phyloP scores from a whole-genome alignment of 2,888 invertebrate genomes.

The Leptogaster cylindrica region DNA sequence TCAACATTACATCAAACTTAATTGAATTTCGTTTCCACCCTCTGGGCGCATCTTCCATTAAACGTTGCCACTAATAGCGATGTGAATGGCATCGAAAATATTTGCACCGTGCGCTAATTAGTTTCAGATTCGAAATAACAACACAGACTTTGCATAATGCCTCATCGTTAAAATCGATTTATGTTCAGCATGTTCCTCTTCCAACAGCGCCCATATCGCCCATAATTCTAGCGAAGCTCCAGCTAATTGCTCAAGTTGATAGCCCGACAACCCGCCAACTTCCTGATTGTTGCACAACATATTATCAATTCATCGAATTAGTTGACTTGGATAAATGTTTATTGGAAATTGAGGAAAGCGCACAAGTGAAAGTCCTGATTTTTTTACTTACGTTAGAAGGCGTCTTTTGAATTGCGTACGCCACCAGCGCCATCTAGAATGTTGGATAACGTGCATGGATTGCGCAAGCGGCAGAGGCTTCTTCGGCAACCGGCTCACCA shows the following conservation, averaged over 20 bases:
- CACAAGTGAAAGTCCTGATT: slow-evolving; percentile 2
- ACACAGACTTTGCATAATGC: too few relatives aligned
- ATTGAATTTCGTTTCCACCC: too few relatives aligned
- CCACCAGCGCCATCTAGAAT: background rate
- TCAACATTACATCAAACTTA: too few relatives aligned
- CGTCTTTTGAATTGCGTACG: background rate
- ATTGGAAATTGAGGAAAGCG: slow-evolving; percentile 7
- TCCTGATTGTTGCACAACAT: background rate
- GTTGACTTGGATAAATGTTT: background rate
- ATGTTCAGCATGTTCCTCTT: background rate
- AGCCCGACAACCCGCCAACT: background rate
- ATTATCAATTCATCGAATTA: background rate
- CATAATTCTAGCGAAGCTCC: background rate
- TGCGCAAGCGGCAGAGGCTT: background rate
- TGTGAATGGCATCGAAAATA: too few relatives aligned
- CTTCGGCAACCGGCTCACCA: slow-evolving; percentile 1
- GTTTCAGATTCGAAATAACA: too few relatives aligned
- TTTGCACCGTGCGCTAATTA: too few relatives aligned
- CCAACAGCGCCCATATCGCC: background rate
- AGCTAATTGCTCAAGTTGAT: background rate
- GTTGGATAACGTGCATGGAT: slow-evolving; percentile 1
- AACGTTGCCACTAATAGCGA: too few relatives aligned
- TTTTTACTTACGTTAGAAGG: background rate
- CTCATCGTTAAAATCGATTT: too few relatives aligned
- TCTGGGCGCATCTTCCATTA: too few relatives aligned